Evolutionary conservation across 2,888 invertebrate species (phyloP), one percentile per base, ranked within the genome.

Genomic region (Nowickia ferox): DNA sequence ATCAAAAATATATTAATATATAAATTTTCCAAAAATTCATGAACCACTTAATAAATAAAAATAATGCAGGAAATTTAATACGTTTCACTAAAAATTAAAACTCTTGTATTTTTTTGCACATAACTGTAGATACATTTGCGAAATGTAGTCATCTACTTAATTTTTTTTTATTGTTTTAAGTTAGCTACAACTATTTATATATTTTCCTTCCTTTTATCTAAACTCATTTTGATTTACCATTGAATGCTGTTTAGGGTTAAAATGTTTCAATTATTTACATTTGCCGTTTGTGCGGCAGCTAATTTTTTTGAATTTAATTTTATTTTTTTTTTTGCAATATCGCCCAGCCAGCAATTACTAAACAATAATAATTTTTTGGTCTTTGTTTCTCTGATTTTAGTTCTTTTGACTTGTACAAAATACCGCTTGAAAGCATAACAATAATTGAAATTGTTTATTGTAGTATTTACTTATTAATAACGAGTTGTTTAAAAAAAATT

Each of bases 191-290:
- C 6, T 38, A 44, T 65, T 44, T 44, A 61, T 80, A 46, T 53
- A 59, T 13, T 38, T 4, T 15, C 1, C 38, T 22, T 63, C 11
- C 30, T 1, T 40, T 46, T 6, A 71, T 55, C 40, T 10, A 68
- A 78, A 74, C 65, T 69, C 75, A 75, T 78, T 75, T 81, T 85
- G 85, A 85, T 85, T 85, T 85, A 85, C 69, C 57, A 82, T 82
- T 74, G 75, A 85, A 82, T 82, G 74, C 78, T 85, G 78, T 85
- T 82, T 75, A 82, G 82, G 85, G 85, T 85, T 85, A 85, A 85
- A 78, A 57, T 75, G 78, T 69, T 85, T 78, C 85, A 78, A 85
- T 85, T 78, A 85, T 82, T 85, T 85, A 85, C 57, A 82, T 81
- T 84, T 22, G 76, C 19, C 68, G 61, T 42, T 66, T 80, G 46